These are phyloP conservation scores for Xanthorhoe spadicearia DNA, from an alignment of 2,888 invertebrate genomes.

Conservation along the genomic window DNA sequence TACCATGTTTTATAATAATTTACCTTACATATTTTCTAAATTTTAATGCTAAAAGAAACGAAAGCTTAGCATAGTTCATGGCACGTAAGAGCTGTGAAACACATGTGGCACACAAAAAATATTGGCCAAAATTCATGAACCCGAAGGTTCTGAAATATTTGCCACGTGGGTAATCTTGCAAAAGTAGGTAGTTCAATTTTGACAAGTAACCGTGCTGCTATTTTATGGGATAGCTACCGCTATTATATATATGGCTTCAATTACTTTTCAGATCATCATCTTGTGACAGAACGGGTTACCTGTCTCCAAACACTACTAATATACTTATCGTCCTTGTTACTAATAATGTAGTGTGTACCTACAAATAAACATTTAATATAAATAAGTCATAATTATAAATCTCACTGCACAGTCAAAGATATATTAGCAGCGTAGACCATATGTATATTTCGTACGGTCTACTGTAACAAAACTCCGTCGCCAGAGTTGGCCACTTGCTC, in stretches of 20 bases:
- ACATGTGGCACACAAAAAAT: constrained; percentile 30
- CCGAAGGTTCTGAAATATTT: not conserved
- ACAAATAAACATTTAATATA: no score
- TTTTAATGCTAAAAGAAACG: not conserved
- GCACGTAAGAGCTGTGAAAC: constrained; percentile 23
- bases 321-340: no score
- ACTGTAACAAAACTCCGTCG: no score
- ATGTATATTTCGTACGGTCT: no score
- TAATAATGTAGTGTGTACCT: no score
- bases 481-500: no score
- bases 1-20: no score
- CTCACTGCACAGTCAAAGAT: no score
- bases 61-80: not conserved
- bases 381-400: no score
- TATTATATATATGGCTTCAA: not conserved
- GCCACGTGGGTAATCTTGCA: not conserved
- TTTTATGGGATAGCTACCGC: not conserved
- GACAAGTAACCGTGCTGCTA: not conserved
- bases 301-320: not conserved
- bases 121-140: not conserved
- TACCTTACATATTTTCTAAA: not conserved
- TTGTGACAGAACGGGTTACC: not conserved
- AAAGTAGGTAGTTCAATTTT: constrained; percentile 4
- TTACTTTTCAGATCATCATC: not conserved
- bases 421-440: no score